phyloP scores from a whole-genome alignment of 2,797 vertebrate genomes.

The Hephaestus fuliginosus region DNA sequence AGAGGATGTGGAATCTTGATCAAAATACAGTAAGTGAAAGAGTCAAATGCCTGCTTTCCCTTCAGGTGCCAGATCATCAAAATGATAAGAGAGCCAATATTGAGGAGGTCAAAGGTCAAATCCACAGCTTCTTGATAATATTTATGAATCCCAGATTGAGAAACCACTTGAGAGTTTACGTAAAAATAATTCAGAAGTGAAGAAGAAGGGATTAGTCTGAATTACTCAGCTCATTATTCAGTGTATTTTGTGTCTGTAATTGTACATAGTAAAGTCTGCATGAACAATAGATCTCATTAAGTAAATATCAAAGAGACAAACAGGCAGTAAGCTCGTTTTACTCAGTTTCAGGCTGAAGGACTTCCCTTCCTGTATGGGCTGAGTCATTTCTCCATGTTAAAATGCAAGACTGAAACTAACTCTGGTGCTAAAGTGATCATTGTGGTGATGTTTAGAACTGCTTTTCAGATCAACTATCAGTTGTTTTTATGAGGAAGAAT shows the following conservation, averaged over 20 bases:
- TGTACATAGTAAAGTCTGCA: slow-evolving; percentile 18
- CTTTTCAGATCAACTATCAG: background rate
- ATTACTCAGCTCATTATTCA: slow-evolving; percentile 10
- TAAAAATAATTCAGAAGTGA: background rate
- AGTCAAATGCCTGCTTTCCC: background rate
- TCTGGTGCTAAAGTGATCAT: background rate
- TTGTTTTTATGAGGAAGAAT: background rate
- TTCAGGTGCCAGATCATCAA: slow-evolving; percentile 17
- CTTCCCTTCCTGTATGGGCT: background rate
- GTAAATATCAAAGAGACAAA: slow-evolving; percentile 37
- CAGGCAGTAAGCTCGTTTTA: slow-evolving; percentile 17
- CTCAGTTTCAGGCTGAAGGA: slow-evolving; percentile 11
- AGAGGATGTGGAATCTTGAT: background rate
- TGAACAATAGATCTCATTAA: slow-evolving; percentile 7
- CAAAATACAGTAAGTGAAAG: background rate
- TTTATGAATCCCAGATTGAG: background rate
- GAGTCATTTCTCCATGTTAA: background rate
- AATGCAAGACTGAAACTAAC: background rate
- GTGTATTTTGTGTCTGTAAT: slow-evolving; percentile 10
- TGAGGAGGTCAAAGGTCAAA: slow-evolving; percentile 26
- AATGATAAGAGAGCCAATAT: slow-evolving; percentile 12
- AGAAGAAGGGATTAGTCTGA: background rate
- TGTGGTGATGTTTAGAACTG: background rate
- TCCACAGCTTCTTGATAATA: slow-evolving; percentile 2
- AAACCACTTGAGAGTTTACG: background rate